Base-by-base conservation (phyloP, 2,113 vertebrate species). In the Leptobrachium leishanense region DNA sequence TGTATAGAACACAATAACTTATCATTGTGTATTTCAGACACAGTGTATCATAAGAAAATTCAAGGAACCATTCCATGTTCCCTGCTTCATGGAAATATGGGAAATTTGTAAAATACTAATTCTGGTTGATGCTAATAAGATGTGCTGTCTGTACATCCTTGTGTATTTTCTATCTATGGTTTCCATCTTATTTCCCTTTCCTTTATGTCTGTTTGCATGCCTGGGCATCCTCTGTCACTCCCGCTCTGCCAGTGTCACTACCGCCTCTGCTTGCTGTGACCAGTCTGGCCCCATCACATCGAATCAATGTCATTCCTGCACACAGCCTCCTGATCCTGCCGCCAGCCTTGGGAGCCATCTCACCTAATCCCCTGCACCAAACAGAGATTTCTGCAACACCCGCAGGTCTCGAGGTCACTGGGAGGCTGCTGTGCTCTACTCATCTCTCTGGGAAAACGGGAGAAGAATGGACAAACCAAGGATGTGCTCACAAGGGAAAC, bases 221-320 rank as follows among this genome's bases (percentile, higher is more conserved):
- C 50, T 65, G 55, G 2, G 44, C 59, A 15, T 39, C 41, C 46
- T 72, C 70, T 71, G 41, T 40, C 46, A 66, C 40, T 73, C 6
- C 20, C 15, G 41, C 76, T 64, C 15, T 64, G 70, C 77, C 46
- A 46, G 63, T 74, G 46, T 50, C 46, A 50, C 46, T 50, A 4
- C 46, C 46, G 46, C 64, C 71, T 68, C 70, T 80, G 77, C 70
- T 42, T 50, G 57, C 70, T 59, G 64, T 74, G 77, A 80, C 77
- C 77, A 74, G 70, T 44, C 77, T 80, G 77, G 73, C 71, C 77
- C 77, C 43, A 70, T 80, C 77, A 74, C 70, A 80, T 74, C 59
- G 77, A 73, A 80, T 80, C 70, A 74, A 20, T 74, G 77, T 80
- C 71, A 80, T 74, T 40, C 42, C 20, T 55, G 41, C n/a, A 11